Base-by-base conservation (phyloP, 2,113 vertebrate genomes). In the Oreochromis aureus region DNA sequence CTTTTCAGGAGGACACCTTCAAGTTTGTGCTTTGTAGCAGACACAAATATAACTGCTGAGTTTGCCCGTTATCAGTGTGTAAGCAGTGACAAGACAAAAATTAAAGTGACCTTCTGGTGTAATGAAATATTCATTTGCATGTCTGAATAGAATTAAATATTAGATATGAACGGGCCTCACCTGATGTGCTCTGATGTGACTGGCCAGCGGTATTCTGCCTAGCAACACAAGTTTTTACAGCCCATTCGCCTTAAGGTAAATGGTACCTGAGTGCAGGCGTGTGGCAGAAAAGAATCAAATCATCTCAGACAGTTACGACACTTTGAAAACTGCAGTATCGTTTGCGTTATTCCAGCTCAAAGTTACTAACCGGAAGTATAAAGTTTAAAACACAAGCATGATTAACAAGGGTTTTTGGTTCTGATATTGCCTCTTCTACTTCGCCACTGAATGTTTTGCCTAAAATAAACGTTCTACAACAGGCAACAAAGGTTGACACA, bases 81-180 rank as follows among this genome's bases (percentile, higher is more conserved):
- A 55, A 22, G 48, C 22, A 69, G 73, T 22, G 59, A 53, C 32
- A 61, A 79, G 16, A 63, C 51, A 73, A 34, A 78, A 41, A 48
- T 73, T 4, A 34, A 48, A 82, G 61, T 66, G 71, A 91, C 90
- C 82, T 85, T 81, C 63, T 80, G 48, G 27, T 82, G 24, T 39
- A n/a, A 88, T 94, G n/a, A 93, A 95, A 92, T 89, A 95, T 94
- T 94, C 16, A 94, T 93, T 84, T 89, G 76, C 88, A 90, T 89
- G 87, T 94, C 84, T 91, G 90, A 82, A 81, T 12, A 73, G 19
- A 78, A 94, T 94, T 92, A 93, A 94, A 91, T 92, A 94, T 95
- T 89, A 83, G 89, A n/a, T n/a, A n/a, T 83, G 22, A 89, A 82
- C n/a, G 76, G 24, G 32, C 78, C 63, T 90, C 82, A 91, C 88